Evolutionary conservation across 2,113 vertebrate genomes (phyloP).

Genomic region (Actenoides lindsayi): DNA sequence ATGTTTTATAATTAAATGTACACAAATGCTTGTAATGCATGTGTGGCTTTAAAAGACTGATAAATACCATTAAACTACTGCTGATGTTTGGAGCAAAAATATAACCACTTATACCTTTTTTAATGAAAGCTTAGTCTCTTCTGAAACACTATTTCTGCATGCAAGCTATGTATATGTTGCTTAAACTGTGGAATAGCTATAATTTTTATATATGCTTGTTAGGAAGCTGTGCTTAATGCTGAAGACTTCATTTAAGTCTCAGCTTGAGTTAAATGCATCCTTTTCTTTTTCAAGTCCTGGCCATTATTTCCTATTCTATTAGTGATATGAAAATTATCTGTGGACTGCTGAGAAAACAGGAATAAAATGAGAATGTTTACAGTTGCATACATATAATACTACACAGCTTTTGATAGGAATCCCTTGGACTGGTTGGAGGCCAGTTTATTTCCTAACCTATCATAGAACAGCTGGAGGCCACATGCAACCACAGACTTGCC

Average conservation of each 20-base stretch:
- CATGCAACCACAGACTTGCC: slow-evolving; percentile 30
- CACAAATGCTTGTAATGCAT: neutral
- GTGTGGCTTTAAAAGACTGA: neutral
- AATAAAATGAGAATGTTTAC: slow-evolving; percentile 37
- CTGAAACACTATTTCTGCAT: neutral
- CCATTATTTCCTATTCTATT: neutral
- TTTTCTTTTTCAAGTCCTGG: slow-evolving; percentile 11
- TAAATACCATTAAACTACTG: neutral
- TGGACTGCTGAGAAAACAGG: neutral
- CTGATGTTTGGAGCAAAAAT: neutral
- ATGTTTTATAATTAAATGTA: neutral
- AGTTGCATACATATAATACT: slow-evolving; percentile 23
- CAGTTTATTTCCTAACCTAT: slow-evolving; percentile 49
- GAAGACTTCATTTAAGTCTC: neutral
- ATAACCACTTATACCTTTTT: neutral
- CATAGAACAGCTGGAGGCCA: slow-evolving; percentile 35
- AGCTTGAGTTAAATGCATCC: neutral
- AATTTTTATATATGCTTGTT: slow-evolving; percentile 15
- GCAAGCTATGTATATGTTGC: neutral
- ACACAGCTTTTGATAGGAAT: slow-evolving; percentile 37
- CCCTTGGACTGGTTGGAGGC: slow-evolving; percentile 29
- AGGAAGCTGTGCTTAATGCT: neutral
- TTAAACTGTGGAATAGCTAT: neutral
- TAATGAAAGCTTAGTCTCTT: neutral
- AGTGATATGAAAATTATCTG: slow-evolving; percentile 29